Conservation (phyloP, 64 coral and sea anemone species). For the Platygyra sinensis region DNA sequence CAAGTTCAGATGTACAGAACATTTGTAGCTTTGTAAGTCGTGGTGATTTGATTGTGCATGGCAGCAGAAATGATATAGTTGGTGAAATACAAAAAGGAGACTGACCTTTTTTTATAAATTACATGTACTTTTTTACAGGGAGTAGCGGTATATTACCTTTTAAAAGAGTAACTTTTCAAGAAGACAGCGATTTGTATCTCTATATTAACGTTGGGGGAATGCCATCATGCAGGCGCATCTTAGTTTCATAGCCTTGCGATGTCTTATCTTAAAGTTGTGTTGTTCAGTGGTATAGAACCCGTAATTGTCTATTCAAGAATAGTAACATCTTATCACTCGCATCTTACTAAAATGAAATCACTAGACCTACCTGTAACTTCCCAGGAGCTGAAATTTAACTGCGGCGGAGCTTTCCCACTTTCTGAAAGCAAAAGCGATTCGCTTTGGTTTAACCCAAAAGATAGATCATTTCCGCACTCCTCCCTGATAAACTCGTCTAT, state of each 20-base stretch:
- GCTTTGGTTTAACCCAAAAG: slow-evolving; percentile 21
- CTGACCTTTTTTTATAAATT: too few species aligned
- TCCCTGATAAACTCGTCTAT: slow-evolving; percentile 37
- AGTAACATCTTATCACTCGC: background rate
- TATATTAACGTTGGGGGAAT: background rate
- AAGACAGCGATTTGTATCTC: too few species aligned
- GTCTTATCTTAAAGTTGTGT: background rate
- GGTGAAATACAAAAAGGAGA: too few species aligned
- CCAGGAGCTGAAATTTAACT: background rate
- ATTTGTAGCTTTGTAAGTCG: background rate
- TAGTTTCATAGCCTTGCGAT: background rate
- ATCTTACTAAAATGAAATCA: background rate
- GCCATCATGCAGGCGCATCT: background rate
- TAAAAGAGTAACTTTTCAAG: too few species aligned
- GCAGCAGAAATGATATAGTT: too few species aligned
- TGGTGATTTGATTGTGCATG: too few species aligned
- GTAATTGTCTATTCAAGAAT: background rate
- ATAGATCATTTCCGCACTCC: slow-evolving; percentile 5
- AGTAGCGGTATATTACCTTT: background rate
- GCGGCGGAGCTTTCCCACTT: background rate
- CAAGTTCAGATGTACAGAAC: too few species aligned
- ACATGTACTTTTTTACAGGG: background rate
- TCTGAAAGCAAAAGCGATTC: slow-evolving; percentile 4
- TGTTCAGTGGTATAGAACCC: background rate
- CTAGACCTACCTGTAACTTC: slow-evolving; percentile 4